These are phyloP conservation scores for Gobiocypris rarus DNA, from an alignment of 2,113 vertebrate species.

Conservation along the genomic window DNA sequence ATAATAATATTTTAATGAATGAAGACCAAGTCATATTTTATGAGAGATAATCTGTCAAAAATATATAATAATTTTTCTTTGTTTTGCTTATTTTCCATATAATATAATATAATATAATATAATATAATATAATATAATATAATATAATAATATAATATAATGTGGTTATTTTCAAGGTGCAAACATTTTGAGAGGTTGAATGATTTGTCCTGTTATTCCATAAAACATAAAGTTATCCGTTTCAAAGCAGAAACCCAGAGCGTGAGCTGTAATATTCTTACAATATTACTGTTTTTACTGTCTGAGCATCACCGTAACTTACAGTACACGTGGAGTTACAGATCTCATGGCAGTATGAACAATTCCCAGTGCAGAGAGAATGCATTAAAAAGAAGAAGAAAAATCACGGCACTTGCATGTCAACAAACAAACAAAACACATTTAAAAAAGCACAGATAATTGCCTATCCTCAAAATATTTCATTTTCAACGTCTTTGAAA, in stretches of 20 bases:
- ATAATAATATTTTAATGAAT: too few species aligned
- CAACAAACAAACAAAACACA: conserved; percentile 44
- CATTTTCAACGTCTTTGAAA: conserved; percentile 37
- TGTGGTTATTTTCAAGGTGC: conserved; percentile 85
- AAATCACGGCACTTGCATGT: neutral
- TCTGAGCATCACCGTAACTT: neutral
- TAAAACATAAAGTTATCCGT: conserved; percentile 84
- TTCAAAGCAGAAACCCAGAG: conserved; percentile 83
- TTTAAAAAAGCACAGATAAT: neutral
- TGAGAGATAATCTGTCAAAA: too few species aligned
- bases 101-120: too few species aligned
- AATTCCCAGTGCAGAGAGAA: neutral
- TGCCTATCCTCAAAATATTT: conserved; percentile 26
- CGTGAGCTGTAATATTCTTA: neutral
- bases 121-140: too few species aligned
- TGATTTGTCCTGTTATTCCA: conserved; percentile 87
- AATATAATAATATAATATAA: too few species aligned
- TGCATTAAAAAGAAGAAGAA: neutral
- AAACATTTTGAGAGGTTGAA: conserved; percentile 79
- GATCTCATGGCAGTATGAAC: conserved; percentile 11
- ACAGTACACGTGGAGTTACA: neutral
- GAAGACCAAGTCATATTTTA: too few species aligned
- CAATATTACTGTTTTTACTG: conserved; percentile 36
- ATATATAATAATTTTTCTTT: too few species aligned
- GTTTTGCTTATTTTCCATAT: conserved; percentile 65